Percentiles rank a stretch among this genome's conserved stretches.
phyloP scores from a whole-genome alignment of 2,888 invertebrate species.

The Ecliptopera silaceata region DNA sequence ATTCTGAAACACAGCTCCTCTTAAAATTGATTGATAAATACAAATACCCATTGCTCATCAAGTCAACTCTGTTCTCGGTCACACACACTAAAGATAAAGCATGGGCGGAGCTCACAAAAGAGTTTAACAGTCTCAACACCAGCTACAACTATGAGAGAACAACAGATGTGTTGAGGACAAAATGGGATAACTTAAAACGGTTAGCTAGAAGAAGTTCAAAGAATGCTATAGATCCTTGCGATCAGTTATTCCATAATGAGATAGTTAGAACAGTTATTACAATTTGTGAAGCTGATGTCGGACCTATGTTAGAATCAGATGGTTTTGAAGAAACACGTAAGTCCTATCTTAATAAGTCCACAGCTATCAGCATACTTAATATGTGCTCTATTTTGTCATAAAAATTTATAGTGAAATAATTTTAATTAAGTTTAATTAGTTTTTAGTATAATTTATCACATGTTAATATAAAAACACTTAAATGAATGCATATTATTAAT shows the following conservation, averaged over 20 bases:
- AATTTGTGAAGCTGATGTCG: constrained; percentile 28
- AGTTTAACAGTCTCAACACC: constrained; percentile 57
- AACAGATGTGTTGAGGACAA: constrained; percentile 58
- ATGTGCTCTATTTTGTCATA: too few species aligned
- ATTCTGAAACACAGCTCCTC: constrained; percentile 58
- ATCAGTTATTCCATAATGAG: constrained; percentile 47
- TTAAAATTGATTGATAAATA: constrained; percentile 59
- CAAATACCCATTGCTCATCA: constrained; percentile 62
- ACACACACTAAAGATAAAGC: constrained; percentile 59
- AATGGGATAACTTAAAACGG: constrained; percentile 71
- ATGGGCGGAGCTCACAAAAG: constrained; percentile 64
- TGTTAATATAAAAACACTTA: too few species aligned
- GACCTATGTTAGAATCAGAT: constrained; percentile 9
- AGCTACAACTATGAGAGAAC: constrained; percentile 49
- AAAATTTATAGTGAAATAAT: too few species aligned
- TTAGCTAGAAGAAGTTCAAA: constrained; percentile 54
- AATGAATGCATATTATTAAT: too few species aligned
- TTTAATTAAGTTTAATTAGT: too few species aligned
- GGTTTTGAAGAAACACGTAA: constrained; percentile 12
- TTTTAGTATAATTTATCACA: too few species aligned
- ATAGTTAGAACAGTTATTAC: constrained; percentile 46
- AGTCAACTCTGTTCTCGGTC: constrained; percentile 52
- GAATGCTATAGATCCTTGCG: constrained; percentile 51
- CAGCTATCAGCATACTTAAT: not conserved
- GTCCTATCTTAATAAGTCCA: too few species aligned